A percentile compares a stretch with the other conserved stretches of the same genome.
phyloP scores from a whole-genome alignment of 2,113 vertebrate species.

The Cyanocitta stelleri region DNA sequence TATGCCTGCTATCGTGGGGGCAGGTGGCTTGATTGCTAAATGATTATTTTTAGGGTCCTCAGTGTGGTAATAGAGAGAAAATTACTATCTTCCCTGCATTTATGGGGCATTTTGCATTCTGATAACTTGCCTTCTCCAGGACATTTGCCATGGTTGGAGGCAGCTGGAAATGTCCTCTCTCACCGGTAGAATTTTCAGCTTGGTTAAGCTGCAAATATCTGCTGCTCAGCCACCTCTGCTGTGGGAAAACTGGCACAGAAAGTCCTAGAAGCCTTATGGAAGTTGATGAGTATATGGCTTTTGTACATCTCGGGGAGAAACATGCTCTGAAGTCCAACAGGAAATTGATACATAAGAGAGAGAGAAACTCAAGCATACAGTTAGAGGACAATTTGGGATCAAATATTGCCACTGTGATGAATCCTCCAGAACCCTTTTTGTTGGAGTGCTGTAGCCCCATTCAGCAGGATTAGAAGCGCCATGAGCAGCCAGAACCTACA shows the following conservation, averaged over 20 bases:
- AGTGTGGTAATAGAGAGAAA: neutral
- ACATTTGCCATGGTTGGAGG: neutral
- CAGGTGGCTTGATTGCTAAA: neutral
- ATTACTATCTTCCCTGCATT: neutral
- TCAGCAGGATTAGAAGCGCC: neutral
- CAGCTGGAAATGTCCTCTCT: neutral
- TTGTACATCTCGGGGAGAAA: neutral
- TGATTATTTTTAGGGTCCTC: neutral
- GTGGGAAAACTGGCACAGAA: neutral
- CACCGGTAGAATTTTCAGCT: neutral
- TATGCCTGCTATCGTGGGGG: neutral
- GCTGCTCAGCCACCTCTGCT: neutral
- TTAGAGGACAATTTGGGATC: neutral
- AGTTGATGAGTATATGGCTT: neutral
- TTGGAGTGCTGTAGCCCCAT: neutral
- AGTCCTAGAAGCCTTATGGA: neutral
- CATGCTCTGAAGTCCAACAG: fast-evolving
- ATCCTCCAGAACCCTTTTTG: neutral
- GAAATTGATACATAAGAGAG: neutral
- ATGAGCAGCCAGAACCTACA: neutral
- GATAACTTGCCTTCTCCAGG: neutral
- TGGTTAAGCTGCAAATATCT: neutral
- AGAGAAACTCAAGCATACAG: neutral
- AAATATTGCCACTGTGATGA: neutral
- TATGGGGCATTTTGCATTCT: neutral